Conservation (phyloP, 1,140 invertebrate species). For the Bombus huntii region DNA sequence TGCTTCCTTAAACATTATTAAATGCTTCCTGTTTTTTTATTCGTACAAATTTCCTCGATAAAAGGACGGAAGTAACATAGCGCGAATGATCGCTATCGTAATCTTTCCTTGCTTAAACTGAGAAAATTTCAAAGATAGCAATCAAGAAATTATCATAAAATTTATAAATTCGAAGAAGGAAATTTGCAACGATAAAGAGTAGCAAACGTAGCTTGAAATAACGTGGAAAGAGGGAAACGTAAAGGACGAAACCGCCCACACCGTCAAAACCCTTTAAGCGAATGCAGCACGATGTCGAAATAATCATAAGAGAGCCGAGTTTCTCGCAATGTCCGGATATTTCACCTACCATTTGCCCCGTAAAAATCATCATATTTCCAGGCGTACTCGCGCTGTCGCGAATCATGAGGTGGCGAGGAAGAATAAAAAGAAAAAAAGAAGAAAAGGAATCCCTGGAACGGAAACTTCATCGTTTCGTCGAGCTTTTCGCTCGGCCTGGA, state of each 20-base stretch:
- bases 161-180: neutral
- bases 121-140: neutral
- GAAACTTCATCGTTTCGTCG: slow-evolving; percentile 35
- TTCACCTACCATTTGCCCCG: slow-evolving; percentile 1
- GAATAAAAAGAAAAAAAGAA: neutral
- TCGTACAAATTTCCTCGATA: too few species aligned
- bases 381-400: neutral
- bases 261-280: neutral
- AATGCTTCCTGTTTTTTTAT: too few species aligned
- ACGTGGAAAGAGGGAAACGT: too few species aligned
- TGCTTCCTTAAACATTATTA: too few species aligned
- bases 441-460: neutral
- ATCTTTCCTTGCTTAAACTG: too few species aligned
- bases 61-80: too few species aligned
- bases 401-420: slow-evolving; percentile 6
- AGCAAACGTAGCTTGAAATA: neutral
- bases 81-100: too few species aligned
- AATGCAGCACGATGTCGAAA: neutral
- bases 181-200: too few species aligned
- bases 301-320: slow-evolving; percentile 1
- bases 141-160: neutral
- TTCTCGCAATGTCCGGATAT: neutral
- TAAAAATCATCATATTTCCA: slow-evolving; percentile 19
- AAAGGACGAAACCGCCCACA: neutral
- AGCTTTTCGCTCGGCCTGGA: neutral